Percentiles rank a stretch among this genome's conserved stretches.
Evolutionary conservation across 2,888 invertebrate species (phyloP).

Genomic region (Drosophila merina): DNA sequence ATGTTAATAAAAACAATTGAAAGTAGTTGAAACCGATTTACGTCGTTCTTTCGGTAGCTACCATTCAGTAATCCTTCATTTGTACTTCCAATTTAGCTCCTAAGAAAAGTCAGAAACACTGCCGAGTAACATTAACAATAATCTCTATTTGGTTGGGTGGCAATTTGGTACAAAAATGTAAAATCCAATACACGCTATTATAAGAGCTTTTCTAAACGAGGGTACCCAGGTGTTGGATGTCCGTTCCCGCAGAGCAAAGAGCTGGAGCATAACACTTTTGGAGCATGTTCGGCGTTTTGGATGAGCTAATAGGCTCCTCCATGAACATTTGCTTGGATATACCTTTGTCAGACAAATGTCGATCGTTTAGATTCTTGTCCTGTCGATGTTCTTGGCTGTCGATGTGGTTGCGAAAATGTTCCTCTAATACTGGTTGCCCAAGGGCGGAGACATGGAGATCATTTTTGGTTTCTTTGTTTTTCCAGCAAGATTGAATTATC

Average conservation of each 20-base stretch:
- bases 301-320: background rate
- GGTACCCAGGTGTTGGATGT: constrained; percentile 58
- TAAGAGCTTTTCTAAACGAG: constrained; percentile 42
- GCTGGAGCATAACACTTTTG: background rate
- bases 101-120: background rate
- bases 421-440: background rate
- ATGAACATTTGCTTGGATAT: constrained; percentile 17
- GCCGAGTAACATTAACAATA: constrained; percentile 25
- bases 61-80: too few species aligned
- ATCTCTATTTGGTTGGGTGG: constrained; percentile 37
- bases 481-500: constrained; percentile 3
- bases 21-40: too few species aligned
- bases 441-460: background rate
- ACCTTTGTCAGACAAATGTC: constrained; percentile 13
- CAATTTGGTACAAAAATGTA: constrained; percentile 25
- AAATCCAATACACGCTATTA: constrained; percentile 20
- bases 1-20: background rate
- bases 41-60: too few species aligned
- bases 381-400: constrained; percentile 8
- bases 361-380: constrained; percentile 20
- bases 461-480: background rate
- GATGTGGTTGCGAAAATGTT: background rate
- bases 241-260: background rate
- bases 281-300: too few species aligned
- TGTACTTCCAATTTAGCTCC: background rate